These are phyloP conservation scores for Myotis planiceps DNA, from an alignment of 2,797 vertebrate genomes.

Conservation along the genomic window DNA sequence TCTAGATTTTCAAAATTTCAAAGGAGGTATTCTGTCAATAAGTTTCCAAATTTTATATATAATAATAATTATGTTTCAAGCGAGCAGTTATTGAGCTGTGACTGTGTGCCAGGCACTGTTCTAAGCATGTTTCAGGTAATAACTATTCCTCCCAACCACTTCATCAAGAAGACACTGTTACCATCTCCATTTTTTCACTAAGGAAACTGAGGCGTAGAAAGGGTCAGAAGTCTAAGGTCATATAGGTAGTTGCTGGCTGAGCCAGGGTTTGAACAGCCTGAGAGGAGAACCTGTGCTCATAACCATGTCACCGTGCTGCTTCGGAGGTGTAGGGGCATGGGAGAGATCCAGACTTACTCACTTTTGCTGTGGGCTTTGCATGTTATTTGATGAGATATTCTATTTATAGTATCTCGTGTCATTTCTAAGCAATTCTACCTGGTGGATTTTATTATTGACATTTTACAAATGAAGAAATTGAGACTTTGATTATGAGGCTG, in stretches of 20 bases:
- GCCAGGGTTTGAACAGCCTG: not conserved
- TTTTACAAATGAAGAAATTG: not conserved
- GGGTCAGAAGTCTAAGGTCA: not conserved
- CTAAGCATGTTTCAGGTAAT: not conserved
- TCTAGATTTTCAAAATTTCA: conserved; percentile 18
- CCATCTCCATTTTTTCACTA: not conserved
- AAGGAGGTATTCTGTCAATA: not conserved
- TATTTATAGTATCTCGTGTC: not conserved
- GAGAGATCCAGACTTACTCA: not conserved
- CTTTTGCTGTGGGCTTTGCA: not conserved
- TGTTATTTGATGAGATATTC: not conserved
- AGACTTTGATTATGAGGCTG: not conserved
- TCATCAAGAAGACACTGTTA: not conserved
- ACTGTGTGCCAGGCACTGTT: not conserved
- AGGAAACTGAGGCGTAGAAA: not conserved
- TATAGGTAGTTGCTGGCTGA: not conserved
- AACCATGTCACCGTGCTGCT: fast-evolving
- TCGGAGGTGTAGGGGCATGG: not conserved
- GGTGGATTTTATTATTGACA: not conserved
- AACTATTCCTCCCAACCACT: not conserved
- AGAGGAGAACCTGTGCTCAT: not conserved
- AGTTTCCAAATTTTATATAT: not conserved
- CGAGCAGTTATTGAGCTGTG: not conserved
- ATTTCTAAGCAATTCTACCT: not conserved
- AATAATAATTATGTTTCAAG: not conserved